phyloP scores from a whole-genome alignment of 2,888 invertebrate species.

The Caenorhabditis sp. region DNA sequence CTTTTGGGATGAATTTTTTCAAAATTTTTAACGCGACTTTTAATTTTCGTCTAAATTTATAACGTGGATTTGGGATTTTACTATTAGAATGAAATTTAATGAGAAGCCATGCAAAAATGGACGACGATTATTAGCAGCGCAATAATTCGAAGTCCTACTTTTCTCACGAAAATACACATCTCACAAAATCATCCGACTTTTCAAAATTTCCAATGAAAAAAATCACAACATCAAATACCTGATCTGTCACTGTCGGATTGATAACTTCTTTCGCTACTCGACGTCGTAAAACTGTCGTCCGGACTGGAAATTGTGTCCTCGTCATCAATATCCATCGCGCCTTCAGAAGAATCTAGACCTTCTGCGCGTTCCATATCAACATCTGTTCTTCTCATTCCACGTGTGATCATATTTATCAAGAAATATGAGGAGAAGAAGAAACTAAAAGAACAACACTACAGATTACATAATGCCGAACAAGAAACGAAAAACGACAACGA shows the following conservation, averaged over 20 bases:
- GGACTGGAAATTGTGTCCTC: neutral
- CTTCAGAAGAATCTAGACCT: neutral
- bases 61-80: no score
- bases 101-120: no score
- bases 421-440: neutral
- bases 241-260: neutral
- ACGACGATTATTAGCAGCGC: no score
- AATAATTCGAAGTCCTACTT: no score
- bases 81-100: no score
- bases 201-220: no score
- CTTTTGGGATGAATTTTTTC: no score
- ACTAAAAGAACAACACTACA: neutral
- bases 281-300: neutral
- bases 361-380: neutral
- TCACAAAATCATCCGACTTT: no score
- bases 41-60: no score
- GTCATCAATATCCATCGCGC: neutral
- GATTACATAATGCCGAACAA: neutral
- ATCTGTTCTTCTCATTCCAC: neutral
- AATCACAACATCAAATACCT: neutral
- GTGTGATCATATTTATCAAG: neutral
- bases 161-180: no score
- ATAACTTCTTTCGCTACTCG: neutral
- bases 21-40: no score
- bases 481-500: neutral